Conservation (phyloP, 2,113 vertebrate species). For the Poecilia latipinna region DNA sequence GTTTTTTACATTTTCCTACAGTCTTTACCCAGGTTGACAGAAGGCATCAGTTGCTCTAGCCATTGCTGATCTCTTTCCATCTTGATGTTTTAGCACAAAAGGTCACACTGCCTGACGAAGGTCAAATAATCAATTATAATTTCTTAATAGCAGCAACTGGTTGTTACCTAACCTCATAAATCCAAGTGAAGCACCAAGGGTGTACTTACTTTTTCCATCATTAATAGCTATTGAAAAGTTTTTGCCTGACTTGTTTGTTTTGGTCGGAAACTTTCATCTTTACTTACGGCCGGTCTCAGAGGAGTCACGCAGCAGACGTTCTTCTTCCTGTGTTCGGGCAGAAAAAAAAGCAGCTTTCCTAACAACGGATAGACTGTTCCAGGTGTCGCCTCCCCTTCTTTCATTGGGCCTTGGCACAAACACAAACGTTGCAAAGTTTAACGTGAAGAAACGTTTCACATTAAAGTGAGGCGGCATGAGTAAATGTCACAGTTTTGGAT, state of each 20-base stretch:
- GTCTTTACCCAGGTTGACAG: no score
- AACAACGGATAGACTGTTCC: constrained; percentile 86
- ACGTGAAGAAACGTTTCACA: not conserved
- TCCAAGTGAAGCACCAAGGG: not conserved
- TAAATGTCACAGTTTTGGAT: not conserved
- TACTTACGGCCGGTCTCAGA: constrained; percentile 65
- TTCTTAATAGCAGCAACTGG: not conserved
- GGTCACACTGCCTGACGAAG: not conserved
- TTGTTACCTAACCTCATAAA: not conserved
- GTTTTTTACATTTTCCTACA: no score
- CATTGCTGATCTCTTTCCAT: not conserved
- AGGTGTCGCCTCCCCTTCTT: constrained; percentile 78
- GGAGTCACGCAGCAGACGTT: constrained; percentile 73
- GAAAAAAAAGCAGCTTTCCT: constrained; percentile 78
- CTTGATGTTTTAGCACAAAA: not conserved
- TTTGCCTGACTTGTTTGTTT: not conserved
- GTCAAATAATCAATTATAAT: not conserved
- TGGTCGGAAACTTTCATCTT: not conserved
- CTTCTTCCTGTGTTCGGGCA: constrained; percentile 75
- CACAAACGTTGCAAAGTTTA: not conserved
- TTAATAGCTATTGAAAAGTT: no score
- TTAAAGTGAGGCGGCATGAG: not conserved
- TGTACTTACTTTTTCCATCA: not conserved
- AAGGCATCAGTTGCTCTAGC: no score
- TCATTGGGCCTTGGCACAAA: constrained; percentile 81